Evolutionary conservation across 2,113 vertebrate genomes (phyloP).

Genomic region (Sminthopsis crassicaudata): DNA sequence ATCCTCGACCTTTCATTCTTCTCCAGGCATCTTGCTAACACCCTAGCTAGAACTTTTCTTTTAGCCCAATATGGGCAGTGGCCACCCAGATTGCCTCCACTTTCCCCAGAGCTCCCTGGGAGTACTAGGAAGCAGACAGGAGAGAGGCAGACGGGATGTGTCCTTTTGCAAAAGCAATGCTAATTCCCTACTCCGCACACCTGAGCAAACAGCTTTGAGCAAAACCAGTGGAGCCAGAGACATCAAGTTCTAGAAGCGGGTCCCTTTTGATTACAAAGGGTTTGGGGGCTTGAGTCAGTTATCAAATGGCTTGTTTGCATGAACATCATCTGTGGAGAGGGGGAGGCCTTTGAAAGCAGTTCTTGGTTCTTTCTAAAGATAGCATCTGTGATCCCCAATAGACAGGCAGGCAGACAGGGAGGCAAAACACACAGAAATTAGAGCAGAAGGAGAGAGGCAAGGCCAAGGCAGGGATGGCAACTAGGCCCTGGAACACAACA

Average conservation of each 20-base stretch:
- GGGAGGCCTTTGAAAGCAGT: conserved; percentile 14
- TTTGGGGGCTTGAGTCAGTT: conserved; percentile 9
- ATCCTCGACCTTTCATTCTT: not conserved
- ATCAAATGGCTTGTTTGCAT: conserved; percentile 32
- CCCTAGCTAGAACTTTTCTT: not conserved
- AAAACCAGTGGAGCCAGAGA: conserved; percentile 23
- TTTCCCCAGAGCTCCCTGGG: not conserved
- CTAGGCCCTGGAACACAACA: conserved; percentile 11
- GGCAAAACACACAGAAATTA: not conserved
- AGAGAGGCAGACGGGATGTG: not conserved
- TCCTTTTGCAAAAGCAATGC: conserved; percentile 24
- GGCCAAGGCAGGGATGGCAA: not conserved
- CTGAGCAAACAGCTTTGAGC: conserved; percentile 42
- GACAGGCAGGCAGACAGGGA: not conserved
- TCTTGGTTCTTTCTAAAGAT: conserved; percentile 46
- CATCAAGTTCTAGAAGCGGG: conserved; percentile 33
- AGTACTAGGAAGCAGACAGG: not conserved
- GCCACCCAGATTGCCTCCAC: not conserved
- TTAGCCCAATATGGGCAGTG: not conserved
- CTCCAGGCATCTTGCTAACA: not conserved
- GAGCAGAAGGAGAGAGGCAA: not conserved
- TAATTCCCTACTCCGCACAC: conserved; percentile 2
- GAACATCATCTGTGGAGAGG: not conserved
- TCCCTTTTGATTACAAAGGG: conserved; percentile 17
- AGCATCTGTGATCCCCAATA: conserved; percentile 29